Evolutionary conservation across 2,113 vertebrate genomes (phyloP).

Genomic region (Mungos mungo): DNA sequence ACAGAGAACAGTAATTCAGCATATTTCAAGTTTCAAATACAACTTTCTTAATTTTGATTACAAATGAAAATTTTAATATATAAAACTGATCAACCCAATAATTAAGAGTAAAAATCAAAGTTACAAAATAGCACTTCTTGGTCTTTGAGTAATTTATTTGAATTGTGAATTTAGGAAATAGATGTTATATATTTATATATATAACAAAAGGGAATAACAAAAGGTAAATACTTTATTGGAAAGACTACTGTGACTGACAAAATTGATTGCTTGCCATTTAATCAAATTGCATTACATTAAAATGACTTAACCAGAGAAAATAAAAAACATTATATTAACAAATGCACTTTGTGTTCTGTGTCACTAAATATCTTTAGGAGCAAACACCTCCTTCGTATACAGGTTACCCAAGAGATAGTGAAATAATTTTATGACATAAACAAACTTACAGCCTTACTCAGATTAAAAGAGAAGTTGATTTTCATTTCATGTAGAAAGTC

Average conservation of each 20-base stretch:
- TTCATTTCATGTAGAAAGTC: constrained; percentile 22
- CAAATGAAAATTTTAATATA: background rate
- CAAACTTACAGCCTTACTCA: background rate
- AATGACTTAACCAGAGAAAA: background rate
- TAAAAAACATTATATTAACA: background rate
- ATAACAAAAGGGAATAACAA: background rate
- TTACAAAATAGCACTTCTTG: background rate
- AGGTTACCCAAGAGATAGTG: background rate
- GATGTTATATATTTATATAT: background rate
- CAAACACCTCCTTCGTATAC: background rate
- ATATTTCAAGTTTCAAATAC: background rate
- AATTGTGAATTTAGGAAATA: constrained; percentile 15
- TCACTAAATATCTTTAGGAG: background rate
- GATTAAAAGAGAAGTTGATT: background rate
- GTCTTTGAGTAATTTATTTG: constrained; percentile 46
- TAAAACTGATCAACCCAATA: background rate
- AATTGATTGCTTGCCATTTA: background rate
- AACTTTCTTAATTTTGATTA: background rate
- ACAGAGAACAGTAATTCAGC: background rate
- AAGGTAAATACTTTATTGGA: background rate
- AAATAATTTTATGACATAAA: constrained; percentile 43
- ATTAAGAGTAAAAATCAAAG: background rate
- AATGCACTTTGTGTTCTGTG: background rate
- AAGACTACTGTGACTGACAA: background rate
- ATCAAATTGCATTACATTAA: background rate